Evolutionary conservation across 2,888 invertebrate genomes (phyloP).

Genomic region (Rambutsinella grinnellia): DNA sequence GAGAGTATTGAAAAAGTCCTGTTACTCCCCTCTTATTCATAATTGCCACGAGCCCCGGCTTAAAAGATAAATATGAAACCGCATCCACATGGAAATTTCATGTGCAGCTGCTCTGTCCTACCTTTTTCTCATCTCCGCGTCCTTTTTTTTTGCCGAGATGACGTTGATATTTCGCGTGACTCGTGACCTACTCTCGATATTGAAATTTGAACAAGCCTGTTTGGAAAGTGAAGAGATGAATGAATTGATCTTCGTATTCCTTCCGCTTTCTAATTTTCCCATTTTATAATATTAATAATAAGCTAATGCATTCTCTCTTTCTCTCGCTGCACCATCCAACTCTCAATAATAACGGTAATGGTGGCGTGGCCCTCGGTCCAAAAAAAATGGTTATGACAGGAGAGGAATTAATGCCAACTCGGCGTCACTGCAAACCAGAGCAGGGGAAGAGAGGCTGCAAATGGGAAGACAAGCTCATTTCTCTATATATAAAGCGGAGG

Average conservation of each 20-base stretch:
- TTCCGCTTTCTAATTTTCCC: too few species aligned
- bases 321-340: not conserved
- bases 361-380: constrained; percentile 24
- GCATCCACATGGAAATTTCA: not conserved
- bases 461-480: not conserved
- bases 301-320: not conserved
- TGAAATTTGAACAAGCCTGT: too few species aligned
- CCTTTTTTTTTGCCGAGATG: too few species aligned
- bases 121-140: not conserved
- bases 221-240: too few species aligned
- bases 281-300: not conserved
- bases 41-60: not conserved
- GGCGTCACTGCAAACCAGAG: not conserved
- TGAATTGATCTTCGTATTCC: not conserved
- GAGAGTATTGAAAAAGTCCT: too few species aligned
- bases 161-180: too few species aligned
- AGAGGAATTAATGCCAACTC: constrained; percentile 53
- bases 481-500: not conserved
- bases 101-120: not conserved
- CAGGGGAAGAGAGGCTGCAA: not conserved
- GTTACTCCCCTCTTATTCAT: not conserved
- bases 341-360: constrained; percentile 25
- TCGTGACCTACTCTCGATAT: too few species aligned
- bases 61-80: not conserved
- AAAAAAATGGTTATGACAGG: constrained; percentile 53